Base-by-base conservation (phyloP, 2,113 vertebrate species). In the Hucho hucho region DNA sequence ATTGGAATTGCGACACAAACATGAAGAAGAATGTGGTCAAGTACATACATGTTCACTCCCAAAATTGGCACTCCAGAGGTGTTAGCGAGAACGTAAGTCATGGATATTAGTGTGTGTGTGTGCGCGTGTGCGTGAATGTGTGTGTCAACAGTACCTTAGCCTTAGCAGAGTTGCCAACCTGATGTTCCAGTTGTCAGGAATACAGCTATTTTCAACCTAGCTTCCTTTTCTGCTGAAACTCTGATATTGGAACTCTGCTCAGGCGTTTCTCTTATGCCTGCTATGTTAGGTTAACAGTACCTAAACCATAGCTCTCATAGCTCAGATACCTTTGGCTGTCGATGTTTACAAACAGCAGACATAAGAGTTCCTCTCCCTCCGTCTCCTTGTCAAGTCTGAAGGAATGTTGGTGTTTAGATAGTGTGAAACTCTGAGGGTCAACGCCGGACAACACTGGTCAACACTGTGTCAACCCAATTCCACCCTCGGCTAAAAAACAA, bases 21-120 rank as follows among this genome's bases (percentile, higher is more conserved):
- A 76, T n/a, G 65, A 82, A 72, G 58, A 84, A 81, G 86, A 86
- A 90, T 84, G 83, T 25, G 22, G 74, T 79, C 84, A 81, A 73
- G 84, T 76, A 70, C 0, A 9, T 74, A 89, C 82, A 83, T 75
- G 82, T 79, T 63, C 64, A 78, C 18, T 78, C 66, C 32, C 68
- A 43, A 75, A 77, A 37, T 49, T 53, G 58, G 66, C 7, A 7
- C 85, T 64, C 24, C 3, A 65, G 83, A 88, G 83, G 79, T 14
- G 70, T 28, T 26, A 46, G 71, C 47, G 73, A 74, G 70, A 77
- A 29, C 79, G 70, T 79, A 56, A 73, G 46, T n/a, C 2, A 9
- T 64, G 72, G 68, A 71, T 75, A 29, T 80, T 65, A 76, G 59
- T 76, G 59, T 4, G 25, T 81, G 74, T 80, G 74, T 43, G 69